Evolutionary conservation across 2,888 invertebrate species (phyloP), one percentile per base, ranked within the genome.

Genomic region (Pasiphila rectangulata): DNA sequence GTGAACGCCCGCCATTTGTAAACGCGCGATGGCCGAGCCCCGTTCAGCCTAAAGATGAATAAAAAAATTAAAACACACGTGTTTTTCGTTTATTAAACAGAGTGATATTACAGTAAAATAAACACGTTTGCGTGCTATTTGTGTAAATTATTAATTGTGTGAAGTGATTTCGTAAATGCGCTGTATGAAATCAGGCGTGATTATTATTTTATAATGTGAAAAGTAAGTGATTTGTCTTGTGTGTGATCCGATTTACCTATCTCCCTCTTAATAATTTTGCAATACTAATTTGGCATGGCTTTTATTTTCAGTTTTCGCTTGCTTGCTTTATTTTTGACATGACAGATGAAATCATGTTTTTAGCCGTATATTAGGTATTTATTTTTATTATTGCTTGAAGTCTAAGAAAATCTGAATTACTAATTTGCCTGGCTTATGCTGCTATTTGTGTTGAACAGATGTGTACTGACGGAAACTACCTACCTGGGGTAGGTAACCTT

Each of bases 1-100:
- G 24, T 36, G 23, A 4, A 9, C 3, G 21, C 21, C 25, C 17
- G 9, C 27, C 9, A 12, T 5, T 6, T n/a, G n/a, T n/a, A n/a
- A 9, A 0, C 10, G 12, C 25, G 38, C 43, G 29, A 40, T 36
- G 46, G 19, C 38, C 21, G 25, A n/a, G 43, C 47, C 42, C 44
- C 24, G 27, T 43, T 30, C 43, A 19, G 32, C 37, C 23, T 20
- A 54, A 54, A 27, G 36, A 64, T 67, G 60, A 64, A 60, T 68
- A 58, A 64, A 65, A 65, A 54, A 51, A 30, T 15, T 21, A 34
- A 24, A 48, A 43, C 44, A 37, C 45, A 42, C 38, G 27, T 41
- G 27, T 35, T 23, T 38, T 23, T 16, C 17, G n/a, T 23, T 13
- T 13, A 27, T 27, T 0, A 13, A 7, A 27, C n/a, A n/a, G 21